These are phyloP conservation scores for Spatulosminthurus flaviceps DNA, from an alignment of 2,888 invertebrate species.

Conservation along the genomic window DNA sequence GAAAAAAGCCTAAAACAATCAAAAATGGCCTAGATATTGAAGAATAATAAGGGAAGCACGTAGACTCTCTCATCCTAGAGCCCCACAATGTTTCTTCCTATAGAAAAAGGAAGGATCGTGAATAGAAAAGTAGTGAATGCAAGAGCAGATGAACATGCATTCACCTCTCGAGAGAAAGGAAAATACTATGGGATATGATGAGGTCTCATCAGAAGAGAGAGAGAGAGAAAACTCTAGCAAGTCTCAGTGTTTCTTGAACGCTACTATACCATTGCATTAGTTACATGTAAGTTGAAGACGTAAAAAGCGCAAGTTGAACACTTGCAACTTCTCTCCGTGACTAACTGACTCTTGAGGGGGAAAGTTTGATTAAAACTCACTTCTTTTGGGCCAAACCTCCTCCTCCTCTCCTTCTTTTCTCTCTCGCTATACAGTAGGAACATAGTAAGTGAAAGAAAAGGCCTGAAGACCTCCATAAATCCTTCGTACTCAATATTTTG, in stretches of 20 bases:
- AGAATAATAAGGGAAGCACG: too few relatives aligned
- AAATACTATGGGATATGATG: too few relatives aligned
- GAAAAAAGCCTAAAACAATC: too few relatives aligned
- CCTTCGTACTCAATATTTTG: conserved; percentile 18
- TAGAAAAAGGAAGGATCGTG: too few relatives aligned
- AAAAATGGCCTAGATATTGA: too few relatives aligned
- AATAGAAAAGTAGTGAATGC: too few relatives aligned
- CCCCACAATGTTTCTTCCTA: too few relatives aligned
- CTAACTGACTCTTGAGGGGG: conserved; percentile 40
- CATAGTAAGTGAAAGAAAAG: neutral
- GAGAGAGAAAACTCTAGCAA: neutral
- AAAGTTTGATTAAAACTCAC: conserved; percentile 47
- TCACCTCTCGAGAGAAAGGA: too few relatives aligned
- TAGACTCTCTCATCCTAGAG: too few relatives aligned
- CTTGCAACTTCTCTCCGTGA: conserved; percentile 39
- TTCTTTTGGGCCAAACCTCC: conserved; percentile 2
- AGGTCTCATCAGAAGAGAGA: conserved; percentile 11
- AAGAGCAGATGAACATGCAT: too few relatives aligned
- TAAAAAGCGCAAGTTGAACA: conserved; percentile 28
- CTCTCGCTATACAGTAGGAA: too few relatives aligned
- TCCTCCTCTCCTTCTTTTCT: neutral
- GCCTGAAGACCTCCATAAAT: conserved; percentile 10
- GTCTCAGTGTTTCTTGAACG: neutral
- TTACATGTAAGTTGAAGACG: conserved; percentile 16
- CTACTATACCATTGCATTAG: conserved; percentile 9